These are phyloP conservation scores for Ectropis grisescens DNA, from an alignment of 1,140 invertebrate species.

Conservation along the genomic window DNA sequence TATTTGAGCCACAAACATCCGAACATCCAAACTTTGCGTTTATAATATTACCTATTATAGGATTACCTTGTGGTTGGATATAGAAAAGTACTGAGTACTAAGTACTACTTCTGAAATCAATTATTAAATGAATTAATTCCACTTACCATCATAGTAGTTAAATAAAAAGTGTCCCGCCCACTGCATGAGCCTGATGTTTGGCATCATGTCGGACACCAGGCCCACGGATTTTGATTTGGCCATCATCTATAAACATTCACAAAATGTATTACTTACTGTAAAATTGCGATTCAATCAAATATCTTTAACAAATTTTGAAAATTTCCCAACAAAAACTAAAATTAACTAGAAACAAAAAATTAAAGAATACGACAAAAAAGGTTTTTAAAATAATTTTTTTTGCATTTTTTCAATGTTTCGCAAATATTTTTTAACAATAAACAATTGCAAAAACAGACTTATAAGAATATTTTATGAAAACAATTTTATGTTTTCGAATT, in stretches of 20 bases:
- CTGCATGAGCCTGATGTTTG: constrained; percentile 85
- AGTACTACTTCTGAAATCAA: no score
- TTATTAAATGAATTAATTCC: no score
- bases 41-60: no score
- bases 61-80: no score
- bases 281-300: constrained; percentile 2
- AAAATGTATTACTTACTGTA: constrained; percentile 1
- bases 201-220: constrained; percentile 85
- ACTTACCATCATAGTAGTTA: constrained; percentile 77
- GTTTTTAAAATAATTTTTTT: background rate
- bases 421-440: background rate
- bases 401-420: background rate
- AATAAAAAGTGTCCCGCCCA: constrained; percentile 82
- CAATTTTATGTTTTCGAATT: no score
- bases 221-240: constrained; percentile 68
- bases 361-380: background rate
- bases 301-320: constrained; percentile 16
- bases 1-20: no score
- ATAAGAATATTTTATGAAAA: no score
- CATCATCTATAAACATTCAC: constrained; percentile 52
- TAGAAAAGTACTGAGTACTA: no score
- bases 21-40: no score
- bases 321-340: constrained; percentile 1
- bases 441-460: no score
- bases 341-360: background rate